Evolutionary conservation across 1,140 invertebrate genomes (phyloP).

Genomic region (Pseudobourletiella spinata): DNA sequence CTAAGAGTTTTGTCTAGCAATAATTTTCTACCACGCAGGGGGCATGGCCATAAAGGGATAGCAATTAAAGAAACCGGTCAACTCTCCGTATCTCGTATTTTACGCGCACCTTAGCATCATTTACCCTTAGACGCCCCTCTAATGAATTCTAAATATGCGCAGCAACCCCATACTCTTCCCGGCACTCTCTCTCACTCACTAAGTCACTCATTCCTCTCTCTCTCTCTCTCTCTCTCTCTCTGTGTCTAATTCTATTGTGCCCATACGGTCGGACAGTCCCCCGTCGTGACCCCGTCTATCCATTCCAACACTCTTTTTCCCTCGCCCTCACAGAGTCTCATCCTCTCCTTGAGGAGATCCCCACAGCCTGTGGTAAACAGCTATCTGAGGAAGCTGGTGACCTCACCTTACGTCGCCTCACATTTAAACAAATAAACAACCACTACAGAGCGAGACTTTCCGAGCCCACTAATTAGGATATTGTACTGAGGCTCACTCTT

Average conservation of each 20-base stretch:
- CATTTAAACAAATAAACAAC: conserved; percentile 8
- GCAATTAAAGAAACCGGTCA: conserved; percentile 35
- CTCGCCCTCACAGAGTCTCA: neutral
- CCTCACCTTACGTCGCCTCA: neutral
- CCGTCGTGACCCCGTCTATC: conserved; percentile 23
- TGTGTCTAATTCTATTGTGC: conserved; percentile 9
- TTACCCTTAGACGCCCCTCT: conserved; percentile 26
- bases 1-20: conserved; percentile 13
- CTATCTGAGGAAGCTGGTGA: neutral
- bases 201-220: too few species aligned
- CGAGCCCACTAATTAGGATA: too few species aligned
- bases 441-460: neutral
- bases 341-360: neutral
- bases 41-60: conserved; percentile 31
- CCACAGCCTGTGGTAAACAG: neutral
- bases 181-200: too few species aligned
- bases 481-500: too few species aligned
- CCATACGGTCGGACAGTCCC: conserved; percentile 17
- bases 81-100: conserved; percentile 27
- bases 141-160: conserved; percentile 34
- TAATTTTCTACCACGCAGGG: conserved; percentile 26
- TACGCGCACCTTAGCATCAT: conserved; percentile 22
- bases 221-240: too few species aligned
- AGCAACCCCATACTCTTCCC: too few species aligned
- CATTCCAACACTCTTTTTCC: neutral